These are phyloP conservation scores for Micronisus gabar DNA, from an alignment of 2,113 vertebrate species.

Conservation along the genomic window DNA sequence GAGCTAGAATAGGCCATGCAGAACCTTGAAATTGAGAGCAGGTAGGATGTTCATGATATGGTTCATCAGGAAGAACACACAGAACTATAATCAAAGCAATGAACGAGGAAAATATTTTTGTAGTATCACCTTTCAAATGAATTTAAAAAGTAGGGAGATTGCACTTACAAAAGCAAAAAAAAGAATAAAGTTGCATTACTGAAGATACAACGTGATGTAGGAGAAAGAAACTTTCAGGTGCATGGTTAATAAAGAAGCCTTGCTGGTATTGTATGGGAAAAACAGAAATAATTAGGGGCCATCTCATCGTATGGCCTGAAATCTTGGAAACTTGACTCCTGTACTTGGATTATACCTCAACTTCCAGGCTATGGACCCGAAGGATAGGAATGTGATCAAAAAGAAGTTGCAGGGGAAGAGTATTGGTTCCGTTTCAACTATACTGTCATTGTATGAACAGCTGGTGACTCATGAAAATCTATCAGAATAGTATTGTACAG, in stretches of 20 bases:
- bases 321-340: neutral
- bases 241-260: neutral
- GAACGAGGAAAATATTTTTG: neutral
- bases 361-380: neutral
- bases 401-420: neutral
- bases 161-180: neutral
- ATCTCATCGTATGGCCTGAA: neutral
- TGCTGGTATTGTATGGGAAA: neutral
- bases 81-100: neutral
- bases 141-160: neutral
- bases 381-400: neutral
- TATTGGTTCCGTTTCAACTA: neutral
- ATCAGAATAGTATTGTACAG: neutral
- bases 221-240: neutral
- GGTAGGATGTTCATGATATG: neutral
- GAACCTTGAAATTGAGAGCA: neutral
- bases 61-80: neutral
- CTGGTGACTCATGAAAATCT: neutral
- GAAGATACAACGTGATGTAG: neutral
- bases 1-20: neutral
- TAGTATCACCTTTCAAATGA: neutral
- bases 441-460: neutral
- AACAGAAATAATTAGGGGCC: neutral
- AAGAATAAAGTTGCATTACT: neutral
- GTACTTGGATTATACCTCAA: neutral